Evolutionary conservation across 2,797 vertebrate species (phyloP).

Genomic region (Phataginus tricuspis): DNA sequence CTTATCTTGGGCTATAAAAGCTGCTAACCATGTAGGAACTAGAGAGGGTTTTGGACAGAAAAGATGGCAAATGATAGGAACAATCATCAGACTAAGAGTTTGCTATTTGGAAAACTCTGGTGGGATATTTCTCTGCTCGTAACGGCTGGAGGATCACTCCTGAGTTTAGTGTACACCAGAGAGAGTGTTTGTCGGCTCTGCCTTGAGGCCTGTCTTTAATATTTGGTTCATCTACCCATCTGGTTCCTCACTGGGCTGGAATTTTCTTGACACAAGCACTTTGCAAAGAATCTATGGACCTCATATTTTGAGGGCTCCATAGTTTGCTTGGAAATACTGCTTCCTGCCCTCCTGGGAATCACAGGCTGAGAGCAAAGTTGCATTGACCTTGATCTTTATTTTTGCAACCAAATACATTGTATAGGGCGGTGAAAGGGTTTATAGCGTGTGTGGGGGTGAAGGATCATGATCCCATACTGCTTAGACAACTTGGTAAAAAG

Average conservation of each 20-base stretch:
- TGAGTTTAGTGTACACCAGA: conserved; percentile 68
- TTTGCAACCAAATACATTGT: background rate
- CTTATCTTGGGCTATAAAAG: conserved; percentile 88
- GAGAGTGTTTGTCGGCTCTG: conserved; percentile 57
- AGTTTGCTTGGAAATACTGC: background rate
- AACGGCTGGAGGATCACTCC: conserved; percentile 74
- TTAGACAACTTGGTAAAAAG: background rate
- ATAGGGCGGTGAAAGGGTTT: background rate
- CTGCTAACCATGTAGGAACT: conserved; percentile 85
- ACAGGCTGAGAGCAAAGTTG: background rate
- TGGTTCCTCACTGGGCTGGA: conserved; percentile 70
- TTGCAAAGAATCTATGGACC: conserved; percentile 60
- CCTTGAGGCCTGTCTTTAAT: conserved; percentile 70
- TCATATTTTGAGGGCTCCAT: conserved; percentile 24
- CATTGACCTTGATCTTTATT: background rate
- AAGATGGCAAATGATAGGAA: conserved; percentile 83
- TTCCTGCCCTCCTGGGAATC: background rate
- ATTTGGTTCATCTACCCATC: conserved; percentile 55
- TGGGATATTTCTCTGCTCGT: conserved; percentile 72
- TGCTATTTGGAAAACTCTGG: conserved; percentile 84
- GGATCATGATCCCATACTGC: background rate
- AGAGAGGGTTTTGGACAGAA: conserved; percentile 86
- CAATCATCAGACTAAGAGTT: conserved; percentile 83
- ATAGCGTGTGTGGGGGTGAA: background rate
- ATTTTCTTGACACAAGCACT: background rate